Evolutionary conservation across 2,797 vertebrate species (phyloP).

Genomic region (Anguilla megastoma): DNA sequence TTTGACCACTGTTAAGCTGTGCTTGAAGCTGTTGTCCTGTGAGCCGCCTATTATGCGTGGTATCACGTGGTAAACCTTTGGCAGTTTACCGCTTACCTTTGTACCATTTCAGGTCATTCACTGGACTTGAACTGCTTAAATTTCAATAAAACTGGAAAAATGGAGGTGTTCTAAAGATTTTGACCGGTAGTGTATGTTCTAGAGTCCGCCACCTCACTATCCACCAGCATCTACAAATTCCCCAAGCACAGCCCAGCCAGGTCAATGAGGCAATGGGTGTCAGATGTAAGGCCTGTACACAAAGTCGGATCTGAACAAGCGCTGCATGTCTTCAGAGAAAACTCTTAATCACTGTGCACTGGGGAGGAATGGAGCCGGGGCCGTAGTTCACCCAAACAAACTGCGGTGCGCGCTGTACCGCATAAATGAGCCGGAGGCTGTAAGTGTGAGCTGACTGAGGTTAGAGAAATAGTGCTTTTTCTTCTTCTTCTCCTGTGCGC

Average conservation of each 20-base stretch:
- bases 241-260: not conserved
- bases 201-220: too few relatives aligned
- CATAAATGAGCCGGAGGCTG: not conserved
- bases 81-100: too few relatives aligned
- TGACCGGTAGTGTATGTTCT: too few relatives aligned
- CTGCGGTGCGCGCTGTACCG: too few relatives aligned
- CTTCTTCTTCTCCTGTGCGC: not conserved
- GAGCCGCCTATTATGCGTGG: too few relatives aligned
- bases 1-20: too few relatives aligned
- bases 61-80: too few relatives aligned
- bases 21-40: too few relatives aligned
- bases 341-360: not conserved
- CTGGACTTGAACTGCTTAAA: too few relatives aligned
- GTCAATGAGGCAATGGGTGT: not conserved
- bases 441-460: not conserved
- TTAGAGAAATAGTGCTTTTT: not conserved
- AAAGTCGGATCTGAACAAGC: not conserved
- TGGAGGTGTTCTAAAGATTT: too few relatives aligned
- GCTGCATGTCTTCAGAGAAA: not conserved
- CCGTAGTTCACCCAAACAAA: not conserved
- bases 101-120: too few relatives aligned
- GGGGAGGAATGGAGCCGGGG: not conserved
- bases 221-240: not conserved
- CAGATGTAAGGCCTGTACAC: not conserved
- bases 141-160: too few relatives aligned